Conservation (phyloP, 2,113 vertebrate genomes). For the Lagopus muta region DNA sequence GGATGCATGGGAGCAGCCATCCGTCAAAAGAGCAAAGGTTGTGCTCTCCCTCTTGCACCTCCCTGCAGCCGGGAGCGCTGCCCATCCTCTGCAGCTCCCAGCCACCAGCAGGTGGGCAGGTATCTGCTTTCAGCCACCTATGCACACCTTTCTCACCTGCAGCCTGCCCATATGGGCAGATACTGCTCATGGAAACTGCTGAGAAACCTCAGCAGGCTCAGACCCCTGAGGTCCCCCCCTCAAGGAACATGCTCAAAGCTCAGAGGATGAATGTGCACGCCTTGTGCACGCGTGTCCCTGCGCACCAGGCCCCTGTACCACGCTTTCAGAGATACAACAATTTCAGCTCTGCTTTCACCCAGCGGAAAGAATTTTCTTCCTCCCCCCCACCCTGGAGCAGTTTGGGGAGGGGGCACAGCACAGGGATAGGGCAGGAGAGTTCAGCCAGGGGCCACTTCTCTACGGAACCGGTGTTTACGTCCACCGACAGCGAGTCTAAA, state of each 20-base stretch:
- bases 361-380: neutral
- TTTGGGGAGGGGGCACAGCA: slow-evolving; percentile 23
- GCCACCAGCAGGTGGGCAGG: neutral
- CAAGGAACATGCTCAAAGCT: accelerated
- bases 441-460: slow-evolving; percentile 58
- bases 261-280: neutral
- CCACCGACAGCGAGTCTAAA: slow-evolving; percentile 70
- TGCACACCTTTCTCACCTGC: neutral
- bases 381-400: neutral
- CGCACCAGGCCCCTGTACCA: neutral
- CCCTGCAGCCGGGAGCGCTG: neutral
- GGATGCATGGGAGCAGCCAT: neutral
- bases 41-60: neutral
- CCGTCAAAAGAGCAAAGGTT: neutral
- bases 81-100: neutral
- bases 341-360: neutral
- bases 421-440: slow-evolving; percentile 34
- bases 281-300: neutral
- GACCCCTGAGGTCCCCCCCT: neutral
- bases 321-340: neutral
- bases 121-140: neutral
- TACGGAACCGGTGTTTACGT: slow-evolving; percentile 40
- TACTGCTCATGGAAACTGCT: neutral
- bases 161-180: neutral
- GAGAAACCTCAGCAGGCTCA: neutral